Evolutionary conservation across 2,113 vertebrate genomes (phyloP).

Genomic region (Triplophysa tibetana): DNA sequence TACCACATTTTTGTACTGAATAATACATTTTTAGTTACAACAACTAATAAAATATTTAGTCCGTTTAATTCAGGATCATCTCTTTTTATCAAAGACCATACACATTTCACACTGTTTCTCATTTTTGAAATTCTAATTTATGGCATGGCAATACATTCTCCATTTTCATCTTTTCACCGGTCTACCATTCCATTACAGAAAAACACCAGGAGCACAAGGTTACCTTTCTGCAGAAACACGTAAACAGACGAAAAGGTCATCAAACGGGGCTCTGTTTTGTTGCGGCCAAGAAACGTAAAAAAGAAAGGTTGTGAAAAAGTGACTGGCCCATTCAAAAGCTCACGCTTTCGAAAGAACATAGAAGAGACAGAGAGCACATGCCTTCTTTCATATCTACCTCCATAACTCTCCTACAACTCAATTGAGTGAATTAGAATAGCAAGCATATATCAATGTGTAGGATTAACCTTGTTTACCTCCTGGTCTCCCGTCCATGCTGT

Average conservation of each 20-base stretch:
- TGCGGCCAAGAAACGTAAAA: slow-evolving; percentile 16
- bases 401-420: slow-evolving; percentile 58
- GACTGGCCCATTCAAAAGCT: slow-evolving; percentile 35
- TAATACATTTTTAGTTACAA: too few species aligned
- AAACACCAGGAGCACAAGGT: slow-evolving; percentile 39
- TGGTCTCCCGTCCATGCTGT: neutral
- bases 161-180: slow-evolving; percentile 27
- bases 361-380: slow-evolving; percentile 47
- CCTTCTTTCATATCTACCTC: slow-evolving; percentile 47
- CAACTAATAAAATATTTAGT: neutral
- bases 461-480: slow-evolving; percentile 58
- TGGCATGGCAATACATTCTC: slow-evolving; percentile 1
- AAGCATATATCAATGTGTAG: slow-evolving; percentile 58
- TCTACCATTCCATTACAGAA: slow-evolving; percentile 43
- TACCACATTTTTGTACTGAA: too few species aligned
- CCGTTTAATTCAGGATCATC: neutral
- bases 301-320: neutral
- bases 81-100: neutral
- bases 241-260: slow-evolving; percentile 37
- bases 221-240: slow-evolving; percentile 30
- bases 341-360: slow-evolving; percentile 3
- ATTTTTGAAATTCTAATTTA: slow-evolving; percentile 24
- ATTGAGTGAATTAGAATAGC: slow-evolving; percentile 56
- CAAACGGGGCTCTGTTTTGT: slow-evolving; percentile 15
- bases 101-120: slow-evolving; percentile 13